phyloP scores from a whole-genome alignment of 2,888 invertebrate species.

The Pseudococcus viburni region DNA sequence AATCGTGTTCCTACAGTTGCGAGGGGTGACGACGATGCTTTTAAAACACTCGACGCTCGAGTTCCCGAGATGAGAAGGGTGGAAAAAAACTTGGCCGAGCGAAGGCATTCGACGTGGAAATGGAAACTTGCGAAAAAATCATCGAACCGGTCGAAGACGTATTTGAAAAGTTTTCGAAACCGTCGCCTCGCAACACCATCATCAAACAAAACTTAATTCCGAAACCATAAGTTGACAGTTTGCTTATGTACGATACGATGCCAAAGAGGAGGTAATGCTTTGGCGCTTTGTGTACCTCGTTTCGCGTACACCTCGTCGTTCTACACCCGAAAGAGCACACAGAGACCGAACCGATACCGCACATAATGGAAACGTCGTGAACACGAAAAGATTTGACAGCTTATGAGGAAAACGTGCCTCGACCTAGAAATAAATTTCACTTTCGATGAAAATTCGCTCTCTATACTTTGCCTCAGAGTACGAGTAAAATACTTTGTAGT shows the following conservation, averaged over 20 bases:
- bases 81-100: background rate
- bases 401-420: conserved; percentile 45
- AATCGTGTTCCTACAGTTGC: background rate
- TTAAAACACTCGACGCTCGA: background rate
- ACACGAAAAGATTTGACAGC: conserved; percentile 46
- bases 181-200: background rate
- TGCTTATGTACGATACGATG: background rate
- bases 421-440: conserved; percentile 37
- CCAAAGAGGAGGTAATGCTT: background rate
- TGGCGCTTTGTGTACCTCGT: too few species aligned
- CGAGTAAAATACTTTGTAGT: too few species aligned
- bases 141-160: conserved; percentile 22
- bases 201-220: conserved; percentile 25
- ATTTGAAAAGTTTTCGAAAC: conserved; percentile 26
- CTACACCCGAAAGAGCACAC: background rate
- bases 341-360: conserved; percentile 9
- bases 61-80: background rate
- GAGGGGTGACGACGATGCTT: background rate
- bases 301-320: background rate
- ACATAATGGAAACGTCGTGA: conserved; percentile 44
- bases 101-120: background rate
- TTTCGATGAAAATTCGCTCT: background rate
- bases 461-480: too few species aligned
- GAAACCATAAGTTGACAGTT: conserved; percentile 41
- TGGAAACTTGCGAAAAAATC: background rate